phyloP scores from a whole-genome alignment of 2,797 vertebrate species.

The Synanceia verrucosa region DNA sequence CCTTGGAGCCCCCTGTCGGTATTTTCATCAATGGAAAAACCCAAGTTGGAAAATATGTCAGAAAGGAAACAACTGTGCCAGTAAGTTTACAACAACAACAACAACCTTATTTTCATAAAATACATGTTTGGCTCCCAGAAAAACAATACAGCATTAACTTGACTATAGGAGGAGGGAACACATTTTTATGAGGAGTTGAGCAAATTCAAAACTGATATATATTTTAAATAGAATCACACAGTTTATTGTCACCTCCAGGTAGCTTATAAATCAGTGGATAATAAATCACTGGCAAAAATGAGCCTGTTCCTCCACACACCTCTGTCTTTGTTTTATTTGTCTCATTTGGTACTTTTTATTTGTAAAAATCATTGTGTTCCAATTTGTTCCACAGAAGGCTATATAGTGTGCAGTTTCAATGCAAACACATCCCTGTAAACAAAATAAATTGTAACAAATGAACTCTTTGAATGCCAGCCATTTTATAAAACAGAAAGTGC shows the following conservation, averaged over 20 bases:
- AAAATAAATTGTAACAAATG: too few species aligned
- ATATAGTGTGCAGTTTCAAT: slow-evolving; percentile 1
- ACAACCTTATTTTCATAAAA: slow-evolving; percentile 11
- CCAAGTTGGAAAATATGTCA: slow-evolving; percentile 96
- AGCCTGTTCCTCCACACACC: slow-evolving; percentile 24
- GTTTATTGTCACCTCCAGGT: slow-evolving; percentile 50
- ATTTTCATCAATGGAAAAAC: slow-evolving; percentile 97
- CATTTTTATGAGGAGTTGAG: slow-evolving; percentile 30
- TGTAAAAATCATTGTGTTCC: slow-evolving; percentile 43
- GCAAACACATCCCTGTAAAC: slow-evolving; percentile 9
- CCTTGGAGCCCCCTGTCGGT: slow-evolving; percentile 89
- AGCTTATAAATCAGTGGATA: slow-evolving; percentile 34
- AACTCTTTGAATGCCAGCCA: too few species aligned
- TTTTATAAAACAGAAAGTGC: too few species aligned
- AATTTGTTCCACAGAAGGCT: slow-evolving; percentile 25
- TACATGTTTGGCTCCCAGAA: slow-evolving; percentile 4
- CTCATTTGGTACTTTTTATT: slow-evolving; percentile 42
- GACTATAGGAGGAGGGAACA: slow-evolving; percentile 18
- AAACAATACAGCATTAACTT: not conserved
- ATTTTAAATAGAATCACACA: slow-evolving; percentile 39
- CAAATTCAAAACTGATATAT: slow-evolving; percentile 31
- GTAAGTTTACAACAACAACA: slow-evolving; percentile 78
- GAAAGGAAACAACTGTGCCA: slow-evolving; percentile 94
- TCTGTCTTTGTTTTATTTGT: slow-evolving; percentile 64
- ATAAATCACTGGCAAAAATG: slow-evolving; percentile 51